Evolutionary conservation across 2,113 vertebrate genomes (phyloP).

Genomic region (Anser cygnoides): DNA sequence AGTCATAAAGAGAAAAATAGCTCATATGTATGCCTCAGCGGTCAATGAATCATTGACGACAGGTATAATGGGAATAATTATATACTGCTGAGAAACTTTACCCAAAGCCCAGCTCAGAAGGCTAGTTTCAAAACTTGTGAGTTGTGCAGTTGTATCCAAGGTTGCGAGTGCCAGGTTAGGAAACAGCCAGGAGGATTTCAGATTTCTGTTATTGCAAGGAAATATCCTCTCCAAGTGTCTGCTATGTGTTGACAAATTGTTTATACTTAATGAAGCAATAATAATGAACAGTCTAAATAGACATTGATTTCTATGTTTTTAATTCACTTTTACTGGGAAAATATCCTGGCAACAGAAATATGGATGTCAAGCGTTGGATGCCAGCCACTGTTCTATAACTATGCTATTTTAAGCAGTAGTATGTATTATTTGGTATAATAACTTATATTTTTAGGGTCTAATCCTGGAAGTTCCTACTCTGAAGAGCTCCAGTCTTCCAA

Average conservation of each 20-base stretch:
- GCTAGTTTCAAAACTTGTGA: constrained; percentile 55
- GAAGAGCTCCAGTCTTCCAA: not conserved
- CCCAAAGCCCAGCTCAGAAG: constrained; percentile 53
- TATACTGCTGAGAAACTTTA: constrained; percentile 58
- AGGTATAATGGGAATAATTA: constrained; percentile 79
- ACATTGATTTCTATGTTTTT: constrained; percentile 61
- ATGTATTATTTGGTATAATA: constrained; percentile 36
- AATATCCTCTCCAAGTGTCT: constrained; percentile 41
- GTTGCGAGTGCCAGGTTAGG: constrained; percentile 16
- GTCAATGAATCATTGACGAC: constrained; percentile 75
- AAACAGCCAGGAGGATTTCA: constrained; percentile 37
- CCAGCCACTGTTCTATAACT: constrained; percentile 21
- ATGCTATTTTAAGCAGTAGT: constrained; percentile 38
- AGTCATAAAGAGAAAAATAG: constrained; percentile 73
- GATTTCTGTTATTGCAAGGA: not conserved
- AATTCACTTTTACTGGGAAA: constrained; percentile 62
- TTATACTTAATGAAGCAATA: constrained; percentile 65
- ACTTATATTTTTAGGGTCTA: constrained; percentile 38
- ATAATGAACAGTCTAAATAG: constrained; percentile 60
- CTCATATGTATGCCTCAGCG: constrained; percentile 57
- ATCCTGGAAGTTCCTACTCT: constrained; percentile 27
- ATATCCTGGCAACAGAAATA: constrained; percentile 54
- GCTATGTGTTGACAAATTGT: constrained; percentile 67
- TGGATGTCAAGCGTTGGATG: constrained; percentile 37
- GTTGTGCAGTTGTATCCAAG: constrained; percentile 3